Conservation (phyloP, 2,888 invertebrate genomes). For the Erpobdella octoculata region DNA sequence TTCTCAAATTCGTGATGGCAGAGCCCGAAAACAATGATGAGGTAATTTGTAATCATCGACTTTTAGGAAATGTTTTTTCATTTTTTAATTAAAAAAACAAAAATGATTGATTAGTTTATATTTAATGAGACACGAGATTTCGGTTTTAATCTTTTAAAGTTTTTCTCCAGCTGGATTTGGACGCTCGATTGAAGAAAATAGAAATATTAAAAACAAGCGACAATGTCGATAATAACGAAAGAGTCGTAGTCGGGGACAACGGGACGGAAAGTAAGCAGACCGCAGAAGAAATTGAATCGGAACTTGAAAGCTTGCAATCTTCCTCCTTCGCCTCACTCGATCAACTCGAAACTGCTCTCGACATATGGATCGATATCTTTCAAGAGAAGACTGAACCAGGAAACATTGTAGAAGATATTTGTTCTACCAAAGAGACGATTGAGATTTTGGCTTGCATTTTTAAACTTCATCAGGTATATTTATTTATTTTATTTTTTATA, state of each 20-base stretch:
- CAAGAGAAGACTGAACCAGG: not conserved
- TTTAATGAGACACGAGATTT: no score
- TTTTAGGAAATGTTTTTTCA: no score
- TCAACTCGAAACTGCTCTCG: not conserved
- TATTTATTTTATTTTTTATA: no score
- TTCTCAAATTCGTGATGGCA: no score
- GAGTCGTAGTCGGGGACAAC: not conserved
- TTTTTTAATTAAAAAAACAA: no score
- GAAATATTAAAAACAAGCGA: not conserved
- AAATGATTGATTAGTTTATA: no score
- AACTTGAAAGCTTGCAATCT: not conserved
- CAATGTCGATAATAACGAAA: not conserved
- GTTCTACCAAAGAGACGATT: not conserved
- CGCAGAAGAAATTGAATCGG: not conserved
- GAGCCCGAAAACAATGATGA: no score
- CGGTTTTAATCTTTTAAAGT: no score
- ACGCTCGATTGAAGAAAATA: not conserved
- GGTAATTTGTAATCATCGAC: no score
- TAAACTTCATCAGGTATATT: constrained; percentile 5
- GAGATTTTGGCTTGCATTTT: not conserved
- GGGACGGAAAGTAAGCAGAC: no score
- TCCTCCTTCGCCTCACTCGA: not conserved
- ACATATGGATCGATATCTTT: not conserved
- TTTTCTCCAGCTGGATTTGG: not conserved
- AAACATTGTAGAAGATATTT: not conserved